Base-by-base conservation (phyloP, 1,140 invertebrate species). In the Psix sp. region DNA sequence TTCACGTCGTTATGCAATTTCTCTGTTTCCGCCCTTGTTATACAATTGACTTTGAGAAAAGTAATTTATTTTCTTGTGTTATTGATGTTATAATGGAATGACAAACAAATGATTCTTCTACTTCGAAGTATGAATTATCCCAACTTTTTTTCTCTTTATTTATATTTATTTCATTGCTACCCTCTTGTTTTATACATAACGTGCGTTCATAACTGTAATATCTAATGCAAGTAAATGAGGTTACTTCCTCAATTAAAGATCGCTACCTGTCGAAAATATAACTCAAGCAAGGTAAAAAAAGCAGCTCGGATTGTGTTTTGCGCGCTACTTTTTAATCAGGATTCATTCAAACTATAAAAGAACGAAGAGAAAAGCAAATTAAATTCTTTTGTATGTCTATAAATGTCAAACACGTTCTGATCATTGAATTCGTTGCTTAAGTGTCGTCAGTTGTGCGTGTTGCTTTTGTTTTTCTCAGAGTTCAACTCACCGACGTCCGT, bases 151-250 rank as follows among this genome's bases (percentile, higher is more conserved):
- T 56, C 10, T 56, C 48, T 62, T 18, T 46, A 21, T 52, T 33
- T 38, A 33, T 39, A 16, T 46, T 45, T 63, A 35, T 33, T 63
- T 71, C 46, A 65, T 51, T 59, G 24, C 38, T 72, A 46, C 33
- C 65, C 35, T 72, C 52, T 72, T 35, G 52, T 56, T 26, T 66
- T 66, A 24, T 60, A 59, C 39, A n/a, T n/a, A 56, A 59, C 54
- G 60, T 52, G 70, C 54, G 48, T 66, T 73, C 38, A 54, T 49
- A 51, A 73, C 31, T 65, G 60, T 65, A 65, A 73, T 60, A 48
- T 40, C 38, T 73, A 73, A 73, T 49, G 70, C 62, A 73, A 66
- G 65, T 52, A 62, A 66, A 56, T 49, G 62, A 56, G 70, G 70
- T 20, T 62, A 36, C 20, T 62, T 31, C 48, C 60, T 66, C 51